Evolutionary conservation across 2,888 invertebrate genomes (phyloP).

Genomic region (Alviniconcha strummeri): DNA sequence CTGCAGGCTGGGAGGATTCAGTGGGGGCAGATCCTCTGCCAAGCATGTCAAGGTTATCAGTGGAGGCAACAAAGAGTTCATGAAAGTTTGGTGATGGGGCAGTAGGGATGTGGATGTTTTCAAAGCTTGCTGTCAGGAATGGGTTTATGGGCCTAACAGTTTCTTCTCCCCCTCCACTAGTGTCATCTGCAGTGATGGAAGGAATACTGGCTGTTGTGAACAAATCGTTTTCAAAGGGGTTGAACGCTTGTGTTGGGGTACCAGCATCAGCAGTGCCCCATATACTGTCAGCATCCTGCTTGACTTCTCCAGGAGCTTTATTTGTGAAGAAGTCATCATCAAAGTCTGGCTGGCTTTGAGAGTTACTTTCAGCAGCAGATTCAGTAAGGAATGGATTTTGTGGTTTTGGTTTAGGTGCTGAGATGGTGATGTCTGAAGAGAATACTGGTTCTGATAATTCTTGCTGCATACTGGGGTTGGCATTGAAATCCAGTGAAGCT

Average conservation of each 20-base stretch:
- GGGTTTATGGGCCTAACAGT: conserved; percentile 42
- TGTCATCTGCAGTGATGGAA: conserved; percentile 30
- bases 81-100: conserved; percentile 33
- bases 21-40: conserved; percentile 7
- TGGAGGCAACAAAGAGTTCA: conserved; percentile 36
- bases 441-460: background rate
- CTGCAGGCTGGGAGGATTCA: conserved; percentile 24
- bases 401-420: background rate
- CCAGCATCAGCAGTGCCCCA: conserved; percentile 41
- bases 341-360: conserved; percentile 36
- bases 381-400: conserved; percentile 31
- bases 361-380: background rate
- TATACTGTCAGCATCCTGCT: conserved; percentile 30
- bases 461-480: background rate
- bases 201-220: conserved; percentile 55
- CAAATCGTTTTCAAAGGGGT: conserved; percentile 65
- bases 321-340: conserved; percentile 51
- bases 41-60: conserved; percentile 29
- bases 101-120: conserved; percentile 41
- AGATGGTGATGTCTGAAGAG: conserved; percentile 9
- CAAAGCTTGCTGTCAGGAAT: conserved; percentile 51
- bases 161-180: conserved; percentile 11
- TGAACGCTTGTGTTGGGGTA: conserved; percentile 36
- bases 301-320: background rate
- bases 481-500: conserved; percentile 18